Percentiles rank a stretch among this genome's conserved stretches.
Conservation (phyloP, 2,113 vertebrate species). For the Antechinus stuartii region DNA sequence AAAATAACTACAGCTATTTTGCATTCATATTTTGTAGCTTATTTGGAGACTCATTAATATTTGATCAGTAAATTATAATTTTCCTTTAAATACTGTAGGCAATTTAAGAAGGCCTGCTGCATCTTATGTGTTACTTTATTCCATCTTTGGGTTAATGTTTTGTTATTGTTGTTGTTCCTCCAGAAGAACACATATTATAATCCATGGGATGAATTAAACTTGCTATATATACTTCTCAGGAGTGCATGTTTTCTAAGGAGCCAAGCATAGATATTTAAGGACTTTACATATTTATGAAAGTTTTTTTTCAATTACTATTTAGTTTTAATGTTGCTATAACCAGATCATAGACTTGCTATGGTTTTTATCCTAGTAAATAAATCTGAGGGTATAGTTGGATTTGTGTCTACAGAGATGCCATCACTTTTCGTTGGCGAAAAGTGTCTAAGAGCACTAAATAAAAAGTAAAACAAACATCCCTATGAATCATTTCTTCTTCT, state of each 20-base stretch:
- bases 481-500: not conserved
- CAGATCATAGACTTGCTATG: not conserved
- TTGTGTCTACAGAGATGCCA: not conserved
- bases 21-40: slow-evolving; percentile 42
- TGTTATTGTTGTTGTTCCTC: not conserved
- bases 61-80: slow-evolving; percentile 59
- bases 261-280: slow-evolving; percentile 1
- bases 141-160: slow-evolving; percentile 11
- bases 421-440: not conserved
- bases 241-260: not conserved
- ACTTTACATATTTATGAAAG: not conserved
- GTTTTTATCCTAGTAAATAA: not conserved
- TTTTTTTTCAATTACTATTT: not conserved
- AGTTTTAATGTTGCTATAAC: not conserved
- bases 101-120: slow-evolving; percentile 39
- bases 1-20: slow-evolving; percentile 41
- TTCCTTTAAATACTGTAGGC: slow-evolving; percentile 47
- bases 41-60: slow-evolving; percentile 61
- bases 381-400: not conserved
- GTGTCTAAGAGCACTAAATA: not conserved
- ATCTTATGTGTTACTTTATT: slow-evolving; percentile 43
- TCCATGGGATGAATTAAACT: slow-evolving; percentile 7
- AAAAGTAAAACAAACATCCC: not conserved
- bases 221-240: not conserved
- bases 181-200: not conserved